Percentiles rank a stretch among this genome's conserved stretches.
Conservation (phyloP, 1,140 invertebrate genomes). For the Proctacanthus coquilletti region DNA sequence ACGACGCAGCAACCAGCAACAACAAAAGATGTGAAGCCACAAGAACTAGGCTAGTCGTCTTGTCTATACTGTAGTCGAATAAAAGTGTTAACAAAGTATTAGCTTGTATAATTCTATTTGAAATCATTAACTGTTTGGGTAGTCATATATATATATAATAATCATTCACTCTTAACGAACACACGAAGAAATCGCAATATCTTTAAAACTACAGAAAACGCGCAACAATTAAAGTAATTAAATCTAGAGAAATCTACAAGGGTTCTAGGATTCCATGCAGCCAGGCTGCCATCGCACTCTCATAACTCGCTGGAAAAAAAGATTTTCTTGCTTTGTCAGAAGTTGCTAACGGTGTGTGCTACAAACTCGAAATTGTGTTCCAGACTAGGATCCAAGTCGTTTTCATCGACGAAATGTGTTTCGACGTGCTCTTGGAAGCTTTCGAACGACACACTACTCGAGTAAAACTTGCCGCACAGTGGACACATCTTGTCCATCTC, state of each 20-base stretch:
- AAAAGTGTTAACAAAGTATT: too few relatives aligned
- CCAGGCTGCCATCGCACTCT: too few relatives aligned
- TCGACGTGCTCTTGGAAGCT: slow-evolving; percentile 33
- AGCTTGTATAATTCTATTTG: too few relatives aligned
- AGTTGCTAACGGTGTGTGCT: slow-evolving; percentile 24
- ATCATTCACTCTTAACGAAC: too few relatives aligned
- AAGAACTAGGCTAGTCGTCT: slow-evolving; percentile 53
- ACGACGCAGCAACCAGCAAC: slow-evolving; percentile 47
- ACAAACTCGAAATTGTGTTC: slow-evolving; percentile 25
- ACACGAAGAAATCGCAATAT: too few relatives aligned
- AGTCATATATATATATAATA: too few relatives aligned
- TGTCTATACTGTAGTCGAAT: too few relatives aligned
- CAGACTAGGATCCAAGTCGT: slow-evolving; percentile 12
- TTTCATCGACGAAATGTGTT: slow-evolving; percentile 31
- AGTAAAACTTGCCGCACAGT: slow-evolving; percentile 31
- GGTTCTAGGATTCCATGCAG: too few relatives aligned
- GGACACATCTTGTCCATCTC: slow-evolving; percentile 32
- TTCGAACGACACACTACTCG: slow-evolving; percentile 24
- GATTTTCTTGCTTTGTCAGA: slow-evolving; percentile 17
- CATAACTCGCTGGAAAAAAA: slow-evolving; percentile 6
- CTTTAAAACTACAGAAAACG: too few relatives aligned
- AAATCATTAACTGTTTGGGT: too few relatives aligned
- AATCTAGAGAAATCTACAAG: too few relatives aligned
- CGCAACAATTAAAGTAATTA: too few relatives aligned
- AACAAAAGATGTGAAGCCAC: slow-evolving; percentile 52